Evolutionary conservation across 1,140 invertebrate genomes (phyloP).

Genomic region (Doryteuthis pealeii): DNA sequence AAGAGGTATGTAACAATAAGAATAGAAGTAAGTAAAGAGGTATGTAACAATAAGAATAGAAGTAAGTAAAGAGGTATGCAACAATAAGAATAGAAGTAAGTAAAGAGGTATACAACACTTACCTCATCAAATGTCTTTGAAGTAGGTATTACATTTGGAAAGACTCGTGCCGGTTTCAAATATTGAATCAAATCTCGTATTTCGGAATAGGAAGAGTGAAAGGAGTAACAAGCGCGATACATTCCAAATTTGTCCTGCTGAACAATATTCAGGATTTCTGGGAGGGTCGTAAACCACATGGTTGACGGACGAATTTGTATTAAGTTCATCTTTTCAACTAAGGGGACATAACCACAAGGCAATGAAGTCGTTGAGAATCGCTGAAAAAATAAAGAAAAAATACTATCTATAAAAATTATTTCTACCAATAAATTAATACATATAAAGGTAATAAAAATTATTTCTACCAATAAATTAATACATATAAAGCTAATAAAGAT

Average conservation of each 20-base stretch:
- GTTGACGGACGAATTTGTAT: background rate
- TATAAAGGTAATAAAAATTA: too few species aligned
- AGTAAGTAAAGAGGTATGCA: too few species aligned
- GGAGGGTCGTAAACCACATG: background rate
- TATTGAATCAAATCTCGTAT: constrained; percentile 51
- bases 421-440: too few species aligned
- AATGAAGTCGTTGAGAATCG: background rate
- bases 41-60: too few species aligned
- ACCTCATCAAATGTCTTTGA: constrained; percentile 22
- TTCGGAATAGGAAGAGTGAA: constrained; percentile 57
- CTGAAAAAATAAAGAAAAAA: background rate
- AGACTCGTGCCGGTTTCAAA: constrained; percentile 44
- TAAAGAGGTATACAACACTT: too few species aligned
- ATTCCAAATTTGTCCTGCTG: background rate
- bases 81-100: too few species aligned
- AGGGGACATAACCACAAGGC: background rate
- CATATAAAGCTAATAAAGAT: too few species aligned
- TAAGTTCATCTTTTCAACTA: background rate
- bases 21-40: too few species aligned
- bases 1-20: too few species aligned
- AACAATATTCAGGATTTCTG: background rate
- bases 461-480: too few species aligned
- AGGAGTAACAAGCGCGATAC: constrained; percentile 55
- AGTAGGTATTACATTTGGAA: constrained; percentile 51
- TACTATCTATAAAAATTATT: background rate